Base-by-base conservation (phyloP, 2,797 vertebrate species). In the Falco cherrug region DNA sequence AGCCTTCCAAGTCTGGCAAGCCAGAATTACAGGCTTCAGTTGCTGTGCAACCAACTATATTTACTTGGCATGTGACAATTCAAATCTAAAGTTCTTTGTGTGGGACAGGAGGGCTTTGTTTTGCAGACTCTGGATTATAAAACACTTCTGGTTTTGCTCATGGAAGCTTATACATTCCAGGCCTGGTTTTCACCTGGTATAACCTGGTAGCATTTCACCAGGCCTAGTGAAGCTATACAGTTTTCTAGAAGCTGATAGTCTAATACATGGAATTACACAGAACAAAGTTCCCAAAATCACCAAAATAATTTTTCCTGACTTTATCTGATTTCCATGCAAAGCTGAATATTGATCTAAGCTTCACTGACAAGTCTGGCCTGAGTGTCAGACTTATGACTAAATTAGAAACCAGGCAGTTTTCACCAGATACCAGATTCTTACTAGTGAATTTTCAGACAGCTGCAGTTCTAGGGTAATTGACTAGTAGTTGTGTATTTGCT, bases 61-160 rank as follows among this genome's bases (percentile, higher is more conserved):
- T 89, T 76, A 47, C 65, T 94, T 79, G 78, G 65, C 50, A 76
- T 89, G 79, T 47, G 64, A 39, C 81, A 91, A 92, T 84, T 84
- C 87, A 87, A 89, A 84, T 54, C 77, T 65, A 4, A 76, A 82
- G 43, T 88, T 90, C 73, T 93, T 63, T 84, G 45, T 74, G 73
- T 71, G 43, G 68, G 53, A 84, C 78, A 56, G 74, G 74, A 92
- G 56, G 50, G 88, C 68, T 89, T 79, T 79, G 16, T 91, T 95
- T 86, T 81, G 56, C 39, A 85, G 11, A 77, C 65, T 89, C 68
- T 43, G 71, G 82, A 92, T 95, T 91, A 77, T 61, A 82, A 84
- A 89, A n/a, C 29, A 13, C 24, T 83, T 93, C 89, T 73, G 56
- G 25, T 89, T 83, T 91, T 79, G 37, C 24, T 95, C 78, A 69